These are phyloP conservation scores for Lacanobia oleracea DNA, from an alignment of 2,888 invertebrate genomes.

Conservation along the genomic window DNA sequence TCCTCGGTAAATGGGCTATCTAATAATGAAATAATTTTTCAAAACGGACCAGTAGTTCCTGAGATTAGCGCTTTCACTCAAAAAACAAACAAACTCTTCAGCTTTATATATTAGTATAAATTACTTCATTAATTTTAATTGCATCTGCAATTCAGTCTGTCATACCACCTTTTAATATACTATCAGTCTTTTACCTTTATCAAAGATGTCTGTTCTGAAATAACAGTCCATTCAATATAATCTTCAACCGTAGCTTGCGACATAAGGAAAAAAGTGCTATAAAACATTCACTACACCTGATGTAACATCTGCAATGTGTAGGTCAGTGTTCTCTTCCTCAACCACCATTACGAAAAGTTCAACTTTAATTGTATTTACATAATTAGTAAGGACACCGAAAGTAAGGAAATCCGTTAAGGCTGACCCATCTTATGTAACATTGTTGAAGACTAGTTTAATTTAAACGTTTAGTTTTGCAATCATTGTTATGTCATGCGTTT, in stretches of 20 bases:
- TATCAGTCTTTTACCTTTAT: background rate
- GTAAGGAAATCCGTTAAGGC: conserved; percentile 81
- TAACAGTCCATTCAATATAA: background rate
- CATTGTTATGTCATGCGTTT: conserved; percentile 64
- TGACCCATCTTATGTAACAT: conserved; percentile 74
- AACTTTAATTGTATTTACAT: conserved; percentile 56
- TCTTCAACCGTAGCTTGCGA: background rate
- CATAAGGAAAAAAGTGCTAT: conserved; percentile 47
- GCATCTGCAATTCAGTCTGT: background rate
- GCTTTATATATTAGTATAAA: no score
- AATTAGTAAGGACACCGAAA: conserved; percentile 64
- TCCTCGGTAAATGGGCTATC: no score
- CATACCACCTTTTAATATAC: background rate
- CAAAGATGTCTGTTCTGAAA: background rate
- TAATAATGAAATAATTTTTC: no score
- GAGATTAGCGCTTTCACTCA: no score
- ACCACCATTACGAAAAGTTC: conserved; percentile 39
- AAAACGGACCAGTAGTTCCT: no score
- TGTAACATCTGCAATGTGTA: conserved; percentile 42
- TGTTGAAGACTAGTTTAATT: conserved; percentile 62
- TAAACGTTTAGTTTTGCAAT: conserved; percentile 66
- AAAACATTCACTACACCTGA: conserved; percentile 30
- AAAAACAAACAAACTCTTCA: no score
- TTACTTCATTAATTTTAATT: background rate
- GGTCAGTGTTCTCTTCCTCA: conserved; percentile 49